Conservation (phyloP, 2,888 invertebrate species). For the Eubasilissa splendida region DNA sequence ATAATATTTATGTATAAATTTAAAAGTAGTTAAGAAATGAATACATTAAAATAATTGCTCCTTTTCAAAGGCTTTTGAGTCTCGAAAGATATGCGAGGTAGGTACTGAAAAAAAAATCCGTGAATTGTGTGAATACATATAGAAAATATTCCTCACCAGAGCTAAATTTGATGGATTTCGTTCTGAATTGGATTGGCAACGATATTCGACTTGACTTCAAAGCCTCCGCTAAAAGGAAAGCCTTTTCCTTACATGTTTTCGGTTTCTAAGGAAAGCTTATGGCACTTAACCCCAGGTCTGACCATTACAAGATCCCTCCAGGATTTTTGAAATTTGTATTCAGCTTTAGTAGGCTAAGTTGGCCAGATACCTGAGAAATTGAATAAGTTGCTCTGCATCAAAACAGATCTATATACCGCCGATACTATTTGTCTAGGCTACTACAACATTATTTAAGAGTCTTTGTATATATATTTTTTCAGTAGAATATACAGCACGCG, state of each 20-base stretch:
- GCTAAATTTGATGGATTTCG: conserved; percentile 36
- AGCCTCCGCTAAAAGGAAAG: conserved; percentile 22
- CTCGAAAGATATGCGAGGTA: background rate
- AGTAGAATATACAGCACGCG: too few relatives aligned
- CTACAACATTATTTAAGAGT: too few relatives aligned
- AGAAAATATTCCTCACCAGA: conserved; percentile 21
- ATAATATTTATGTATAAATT: background rate
- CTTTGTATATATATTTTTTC: too few relatives aligned
- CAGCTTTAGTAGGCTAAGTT: conserved; percentile 38
- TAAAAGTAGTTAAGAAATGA: too few relatives aligned
- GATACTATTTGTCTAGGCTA: background rate
- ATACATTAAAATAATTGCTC: conserved; percentile 22
- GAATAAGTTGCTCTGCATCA: conserved; percentile 42
- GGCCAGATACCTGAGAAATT: conserved; percentile 48
- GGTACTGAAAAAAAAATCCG: background rate
- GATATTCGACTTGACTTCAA: conserved; percentile 34
- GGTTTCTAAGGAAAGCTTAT: conserved; percentile 39
- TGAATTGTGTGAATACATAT: conserved; percentile 12
- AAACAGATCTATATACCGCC: background rate
- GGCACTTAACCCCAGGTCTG: conserved; percentile 44
- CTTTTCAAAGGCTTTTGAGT: conserved; percentile 16
- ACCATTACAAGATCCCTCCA: conserved; percentile 38
- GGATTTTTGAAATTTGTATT: conserved; percentile 46
- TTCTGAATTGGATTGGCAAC: conserved; percentile 36
- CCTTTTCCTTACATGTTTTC: conserved; percentile 33